phyloP scores from a whole-genome alignment of 1,140 invertebrate species.

The Zaprionus vittiger region DNA sequence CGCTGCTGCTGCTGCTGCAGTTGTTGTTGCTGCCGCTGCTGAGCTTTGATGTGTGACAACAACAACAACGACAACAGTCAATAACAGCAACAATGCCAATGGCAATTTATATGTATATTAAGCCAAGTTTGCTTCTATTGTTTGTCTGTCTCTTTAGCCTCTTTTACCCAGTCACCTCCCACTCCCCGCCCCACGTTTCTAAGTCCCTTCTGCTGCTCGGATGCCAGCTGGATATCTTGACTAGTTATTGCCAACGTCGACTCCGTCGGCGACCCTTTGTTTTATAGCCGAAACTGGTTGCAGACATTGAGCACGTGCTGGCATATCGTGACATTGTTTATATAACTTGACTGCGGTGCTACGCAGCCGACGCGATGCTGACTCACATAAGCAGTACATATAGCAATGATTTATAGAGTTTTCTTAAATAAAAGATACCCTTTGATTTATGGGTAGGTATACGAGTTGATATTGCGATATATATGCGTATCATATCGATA shows the following conservation, averaged over 20 bases:
- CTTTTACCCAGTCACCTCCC: conserved; percentile 9
- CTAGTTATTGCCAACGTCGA: conserved; percentile 70
- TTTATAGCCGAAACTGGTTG: conserved; percentile 3
- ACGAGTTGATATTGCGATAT: not conserved
- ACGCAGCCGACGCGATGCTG: not conserved
- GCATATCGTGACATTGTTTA: conserved; percentile 2
- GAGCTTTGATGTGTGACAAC: conserved; percentile 78
- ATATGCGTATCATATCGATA: too few species aligned
- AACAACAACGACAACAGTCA: conserved; percentile 69
- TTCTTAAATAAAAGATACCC: not conserved
- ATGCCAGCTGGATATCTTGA: conserved; percentile 34
- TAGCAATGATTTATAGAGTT: conserved; percentile 1
- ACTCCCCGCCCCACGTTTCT: not conserved
- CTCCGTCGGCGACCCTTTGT: conserved; percentile 37
- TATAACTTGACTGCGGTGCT: not conserved
- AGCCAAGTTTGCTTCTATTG: conserved; percentile 61
- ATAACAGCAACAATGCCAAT: conserved; percentile 72
- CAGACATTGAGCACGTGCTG: conserved; percentile 4
- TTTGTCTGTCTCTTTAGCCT: conserved; percentile 41
- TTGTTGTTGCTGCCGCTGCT: conserved; percentile 44
- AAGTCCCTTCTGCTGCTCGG: not conserved
- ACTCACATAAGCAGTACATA: conserved; percentile 1
- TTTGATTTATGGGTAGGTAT: not conserved
- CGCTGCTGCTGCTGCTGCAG: conserved; percentile 30
- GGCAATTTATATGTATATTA: conserved; percentile 65